Base-by-base conservation (phyloP, 2,113 vertebrate species). In the Electrona antarctica region DNA sequence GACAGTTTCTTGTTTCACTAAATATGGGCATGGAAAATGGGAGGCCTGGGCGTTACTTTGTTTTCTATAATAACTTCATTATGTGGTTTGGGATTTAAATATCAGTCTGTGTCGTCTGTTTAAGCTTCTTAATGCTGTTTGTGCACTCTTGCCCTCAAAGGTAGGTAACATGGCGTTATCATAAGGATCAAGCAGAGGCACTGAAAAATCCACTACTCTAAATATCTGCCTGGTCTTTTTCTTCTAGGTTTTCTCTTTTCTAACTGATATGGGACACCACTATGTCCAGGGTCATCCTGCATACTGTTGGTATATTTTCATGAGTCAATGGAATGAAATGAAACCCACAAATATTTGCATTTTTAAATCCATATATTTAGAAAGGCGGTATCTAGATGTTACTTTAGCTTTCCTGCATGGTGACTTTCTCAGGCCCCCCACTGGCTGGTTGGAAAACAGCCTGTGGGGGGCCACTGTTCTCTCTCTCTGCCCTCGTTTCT, bases 1-100 rank as follows among this genome's bases (percentile, higher is more conserved):
- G 29, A 59, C 5, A 54, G 33, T 7, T 64, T 14, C 47, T 66
- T 54, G 11, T 67, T 69, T 77, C 15, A 69, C 76, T 52, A 59
- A 58, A 87, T 78, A 69, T 8, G 11, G 74, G 45, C 76, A 60
- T 74, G 12, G 4, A 14, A 69, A 70, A 64, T 51, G 59, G 41
- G 77, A 57, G 3, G 48, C 61, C 52, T 62, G 54, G 10, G 41
- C 14, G 41, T 21, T 3, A 8, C 14, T 13, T 41, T 41, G 21
- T 72, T 80, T 56, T 52, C 46, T 12, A 1, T 7, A 7, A 59
- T 41, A n/a, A 29, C 59, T 58, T 64, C 3, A 7, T 71, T 64
- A 67, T 74, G 8, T 41, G 46, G 21, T 64, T 51, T 72, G 59
- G 63, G 33, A 48, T 79, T 12, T 11, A 67, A 64, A 73, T 11